Conservation (phyloP, 2,888 invertebrate species). For the Aphrophora alni region DNA sequence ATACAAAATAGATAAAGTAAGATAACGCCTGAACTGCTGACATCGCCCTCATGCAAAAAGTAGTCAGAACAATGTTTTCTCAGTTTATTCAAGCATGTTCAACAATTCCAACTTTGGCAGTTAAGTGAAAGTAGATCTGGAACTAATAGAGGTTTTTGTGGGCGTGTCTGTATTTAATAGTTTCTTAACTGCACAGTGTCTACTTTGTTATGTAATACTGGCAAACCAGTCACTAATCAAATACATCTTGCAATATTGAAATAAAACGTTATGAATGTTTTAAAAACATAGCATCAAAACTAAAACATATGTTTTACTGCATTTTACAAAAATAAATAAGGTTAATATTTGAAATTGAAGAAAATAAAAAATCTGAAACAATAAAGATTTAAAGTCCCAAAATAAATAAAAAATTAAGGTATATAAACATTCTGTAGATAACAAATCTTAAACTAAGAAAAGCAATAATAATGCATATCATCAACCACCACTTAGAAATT, state of each 20-base stretch:
- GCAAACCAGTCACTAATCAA: background rate
- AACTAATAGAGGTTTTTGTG: background rate
- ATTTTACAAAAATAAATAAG: too few relatives aligned
- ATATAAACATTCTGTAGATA: too few relatives aligned
- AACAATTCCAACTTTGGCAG: background rate
- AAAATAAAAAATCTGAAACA: too few relatives aligned
- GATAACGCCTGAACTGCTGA: background rate
- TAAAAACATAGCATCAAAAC: too few relatives aligned
- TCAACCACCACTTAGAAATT: background rate
- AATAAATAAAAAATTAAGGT: too few relatives aligned
- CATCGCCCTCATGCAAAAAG: background rate
- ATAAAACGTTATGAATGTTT: too few relatives aligned
- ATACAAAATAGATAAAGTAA: background rate
- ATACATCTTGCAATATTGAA: background rate
- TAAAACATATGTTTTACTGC: too few relatives aligned
- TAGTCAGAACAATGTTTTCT: background rate
- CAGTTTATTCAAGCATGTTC: background rate
- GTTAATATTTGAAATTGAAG: too few relatives aligned
- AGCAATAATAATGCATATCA: background rate
- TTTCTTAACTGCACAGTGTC: background rate
- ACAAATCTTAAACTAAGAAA: slow-evolving; percentile 1
- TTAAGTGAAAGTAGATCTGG: background rate
- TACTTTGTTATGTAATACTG: background rate
- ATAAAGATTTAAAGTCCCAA: too few relatives aligned
- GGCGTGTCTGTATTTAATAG: background rate